phyloP scores from a whole-genome alignment of 2,797 vertebrate species.

The Enteromius anoplus region DNA sequence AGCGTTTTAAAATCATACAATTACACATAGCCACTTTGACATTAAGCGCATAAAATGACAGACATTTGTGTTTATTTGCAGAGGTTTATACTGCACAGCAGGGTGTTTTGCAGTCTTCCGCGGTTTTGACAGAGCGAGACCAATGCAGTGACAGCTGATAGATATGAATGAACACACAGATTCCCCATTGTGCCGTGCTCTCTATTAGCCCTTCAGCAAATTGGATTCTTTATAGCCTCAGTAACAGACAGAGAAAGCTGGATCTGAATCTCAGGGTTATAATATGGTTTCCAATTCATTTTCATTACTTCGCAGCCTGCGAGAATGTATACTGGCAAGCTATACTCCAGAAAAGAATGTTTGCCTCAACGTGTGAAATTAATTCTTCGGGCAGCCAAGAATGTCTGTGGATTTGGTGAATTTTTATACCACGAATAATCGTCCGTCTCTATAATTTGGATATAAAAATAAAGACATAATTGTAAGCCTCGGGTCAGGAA shows the following conservation, averaged over 20 bases:
- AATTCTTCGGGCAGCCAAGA: slow-evolving; percentile 56
- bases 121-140: slow-evolving; percentile 17
- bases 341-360: slow-evolving; percentile 56
- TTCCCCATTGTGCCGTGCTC: slow-evolving; percentile 48
- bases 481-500: slow-evolving; percentile 48
- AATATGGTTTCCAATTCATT: slow-evolving; percentile 58
- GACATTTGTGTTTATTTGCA: slow-evolving; percentile 13
- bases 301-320: slow-evolving; percentile 44
- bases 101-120: slow-evolving; percentile 32
- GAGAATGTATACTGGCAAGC: slow-evolving; percentile 36
- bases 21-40: background rate
- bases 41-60: background rate
- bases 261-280: slow-evolving; percentile 46
- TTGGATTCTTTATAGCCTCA: slow-evolving; percentile 60
- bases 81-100: slow-evolving; percentile 9
- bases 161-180: slow-evolving; percentile 44
- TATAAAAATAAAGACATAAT: slow-evolving; percentile 62
- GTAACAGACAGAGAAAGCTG: slow-evolving; percentile 50
- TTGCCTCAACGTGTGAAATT: slow-evolving; percentile 59
- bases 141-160: slow-evolving; percentile 40
- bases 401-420: slow-evolving; percentile 52
- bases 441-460: slow-evolving; percentile 53
- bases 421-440: slow-evolving; percentile 51
- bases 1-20: background rate
- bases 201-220: slow-evolving; percentile 56